These are phyloP conservation scores for Micromys minutus DNA, from an alignment of 2,113 vertebrate species.

Conservation along the genomic window DNA sequence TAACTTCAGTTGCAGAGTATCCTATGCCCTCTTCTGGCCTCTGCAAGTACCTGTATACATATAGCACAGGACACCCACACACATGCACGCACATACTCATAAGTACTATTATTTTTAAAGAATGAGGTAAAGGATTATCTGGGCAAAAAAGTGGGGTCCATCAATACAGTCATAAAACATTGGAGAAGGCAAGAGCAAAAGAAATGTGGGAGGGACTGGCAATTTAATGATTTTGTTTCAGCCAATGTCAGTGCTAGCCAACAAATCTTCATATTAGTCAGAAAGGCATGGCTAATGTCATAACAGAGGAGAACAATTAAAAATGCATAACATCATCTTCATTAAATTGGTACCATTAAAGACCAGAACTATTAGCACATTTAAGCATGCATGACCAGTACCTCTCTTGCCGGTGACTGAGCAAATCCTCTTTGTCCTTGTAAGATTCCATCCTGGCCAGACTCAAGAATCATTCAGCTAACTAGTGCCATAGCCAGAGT, in stretches of 20 bases:
- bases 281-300: conserved; percentile 66
- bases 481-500: conserved; percentile 53
- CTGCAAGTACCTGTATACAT: background rate
- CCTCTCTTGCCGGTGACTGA: conserved; percentile 63
- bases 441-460: conserved; percentile 58
- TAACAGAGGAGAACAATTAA: conserved; percentile 66
- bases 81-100: background rate
- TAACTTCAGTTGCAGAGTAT: background rate
- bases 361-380: conserved; percentile 68
- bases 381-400: conserved; percentile 71
- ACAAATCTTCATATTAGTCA: conserved; percentile 58
- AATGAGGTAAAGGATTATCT: background rate
- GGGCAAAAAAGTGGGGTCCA: background rate
- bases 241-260: conserved; percentile 35
- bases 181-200: conserved; percentile 40
- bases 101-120: background rate
- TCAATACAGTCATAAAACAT: conserved; percentile 7
- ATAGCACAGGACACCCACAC: background rate
- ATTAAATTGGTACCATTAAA: conserved; percentile 64
- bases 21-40: background rate
- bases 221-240: conserved; percentile 57
- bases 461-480: conserved; percentile 66
- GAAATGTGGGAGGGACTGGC: conserved; percentile 51
- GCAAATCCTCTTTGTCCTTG: conserved; percentile 75
- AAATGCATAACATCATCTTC: conserved; percentile 64